phyloP scores from a whole-genome alignment of 2,888 invertebrate species.

The Antheraea yamamai region DNA sequence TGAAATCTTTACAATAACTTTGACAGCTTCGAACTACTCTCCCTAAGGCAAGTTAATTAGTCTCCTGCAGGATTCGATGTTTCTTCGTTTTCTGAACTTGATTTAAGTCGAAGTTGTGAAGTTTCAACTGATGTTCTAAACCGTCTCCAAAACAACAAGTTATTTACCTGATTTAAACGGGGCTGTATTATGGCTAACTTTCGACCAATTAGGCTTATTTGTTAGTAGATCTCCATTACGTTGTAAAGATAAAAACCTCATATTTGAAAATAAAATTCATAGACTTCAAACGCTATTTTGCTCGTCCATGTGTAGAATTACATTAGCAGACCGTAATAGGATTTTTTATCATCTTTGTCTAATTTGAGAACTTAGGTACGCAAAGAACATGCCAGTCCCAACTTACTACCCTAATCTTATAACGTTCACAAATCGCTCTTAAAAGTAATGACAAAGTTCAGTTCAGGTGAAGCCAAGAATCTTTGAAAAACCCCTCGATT shows the following conservation, averaged over 20 bases:
- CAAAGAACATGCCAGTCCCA: too few relatives aligned
- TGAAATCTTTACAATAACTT: conserved; percentile 16
- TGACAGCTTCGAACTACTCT: conserved; percentile 21
- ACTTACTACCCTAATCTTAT: too few relatives aligned
- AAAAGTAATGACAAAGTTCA: too few relatives aligned
- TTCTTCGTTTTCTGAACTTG: conserved; percentile 32
- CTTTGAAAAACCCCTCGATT: too few relatives aligned
- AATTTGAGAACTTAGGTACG: too few relatives aligned
- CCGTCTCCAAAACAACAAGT: conserved; percentile 16
- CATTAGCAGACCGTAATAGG: neutral
- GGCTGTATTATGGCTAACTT: neutral
- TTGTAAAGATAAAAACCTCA: too few relatives aligned
- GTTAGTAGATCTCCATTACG: too few relatives aligned
- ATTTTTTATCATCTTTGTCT: neutral
- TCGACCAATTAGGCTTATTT: neutral
- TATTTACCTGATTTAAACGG: conserved; percentile 6
- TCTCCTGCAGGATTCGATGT: conserved; percentile 28
- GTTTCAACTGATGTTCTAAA: conserved; percentile 31
- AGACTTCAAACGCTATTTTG: too few relatives aligned
- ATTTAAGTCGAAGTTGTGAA: conserved; percentile 34
- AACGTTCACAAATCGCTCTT: too few relatives aligned
- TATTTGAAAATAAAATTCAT: too few relatives aligned
- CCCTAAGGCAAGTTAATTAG: conserved; percentile 26
- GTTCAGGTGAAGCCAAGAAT: too few relatives aligned
- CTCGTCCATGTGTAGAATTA: neutral